Evolutionary conservation across 2,113 vertebrate genomes (phyloP).

Genomic region (Propithecus coquereli): DNA sequence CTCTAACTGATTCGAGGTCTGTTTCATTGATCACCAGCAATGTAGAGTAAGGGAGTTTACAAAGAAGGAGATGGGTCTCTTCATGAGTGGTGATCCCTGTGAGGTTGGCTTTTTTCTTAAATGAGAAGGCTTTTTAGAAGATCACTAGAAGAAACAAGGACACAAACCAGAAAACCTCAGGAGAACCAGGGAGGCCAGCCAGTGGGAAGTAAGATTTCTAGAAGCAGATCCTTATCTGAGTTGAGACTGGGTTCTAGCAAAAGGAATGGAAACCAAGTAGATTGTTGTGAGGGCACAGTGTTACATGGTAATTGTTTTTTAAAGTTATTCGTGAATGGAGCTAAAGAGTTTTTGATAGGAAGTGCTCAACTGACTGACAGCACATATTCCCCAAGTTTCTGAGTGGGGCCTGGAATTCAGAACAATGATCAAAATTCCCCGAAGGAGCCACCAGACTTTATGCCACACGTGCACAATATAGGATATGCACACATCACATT

Average conservation of each 20-base stretch:
- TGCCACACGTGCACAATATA: background rate
- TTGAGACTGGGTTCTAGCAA: background rate
- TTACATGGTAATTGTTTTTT: background rate
- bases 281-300: background rate
- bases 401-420: background rate
- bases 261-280: background rate
- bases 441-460: background rate
- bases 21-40: background rate
- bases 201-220: background rate
- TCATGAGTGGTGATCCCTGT: background rate
- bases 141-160: background rate
- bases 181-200: background rate
- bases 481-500: background rate
- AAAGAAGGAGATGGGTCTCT: background rate
- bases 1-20: background rate
- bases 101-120: background rate
- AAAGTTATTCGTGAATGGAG: background rate
- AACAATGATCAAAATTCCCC: background rate
- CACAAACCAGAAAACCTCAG: background rate
- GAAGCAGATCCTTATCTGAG: background rate
- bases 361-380: background rate
- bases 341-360: background rate
- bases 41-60: background rate
- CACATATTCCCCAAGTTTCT: background rate
- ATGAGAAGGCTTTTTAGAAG: background rate